Base-by-base conservation (phyloP, 30 jellyfish, hydroid and myxozoan species). In the Morbakka virulenta region DNA sequence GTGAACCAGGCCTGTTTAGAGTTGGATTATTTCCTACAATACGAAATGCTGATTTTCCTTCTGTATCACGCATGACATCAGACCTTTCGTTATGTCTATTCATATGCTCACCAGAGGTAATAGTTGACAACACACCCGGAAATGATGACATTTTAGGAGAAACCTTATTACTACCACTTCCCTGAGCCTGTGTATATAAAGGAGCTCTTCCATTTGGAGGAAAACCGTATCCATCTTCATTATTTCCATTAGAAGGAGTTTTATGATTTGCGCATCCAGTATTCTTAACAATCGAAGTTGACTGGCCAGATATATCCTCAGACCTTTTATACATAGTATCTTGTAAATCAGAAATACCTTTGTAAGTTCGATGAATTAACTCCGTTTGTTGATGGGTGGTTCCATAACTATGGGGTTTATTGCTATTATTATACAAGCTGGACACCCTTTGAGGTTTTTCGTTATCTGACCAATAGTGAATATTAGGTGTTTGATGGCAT, bases 11-110 rank as follows among this genome's bases (percentile, higher is more conserved):
- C 29, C 78, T 47, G 2, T 12, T 11, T 2, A 25, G 14, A 26
- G 35, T 28, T n/a, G 78, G 57, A 22, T 34, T 33, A 12, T 72
- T 72, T 9, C 57, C 57, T 2, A 64, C 62, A 61, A 21, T 36
- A 23, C 80, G 17, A 50, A 83, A 83, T 6, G 95, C 95, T 27
- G 95, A 83, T 22, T 33, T 50, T 27, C 41, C 65, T 11, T 23
- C 87, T 20, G 32, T 2, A 32, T 52, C 63, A 20, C n/a, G n/a
- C 17, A 9, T 9, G 13, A 41, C 9, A 6, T 41, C 57, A 41
- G 57, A 6, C 13, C 57, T 41, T 9, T 17, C 57, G 57, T 41
- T 41, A 17, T 6, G 17, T 6, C 57, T 9, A 6, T 9, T 9
- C 9, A 41, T 17, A 41, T 41, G 17, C 9, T 41, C 57, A 9